Base-by-base conservation (phyloP, 2,113 vertebrate genomes). In the Zosterops borbonicus region DNA sequence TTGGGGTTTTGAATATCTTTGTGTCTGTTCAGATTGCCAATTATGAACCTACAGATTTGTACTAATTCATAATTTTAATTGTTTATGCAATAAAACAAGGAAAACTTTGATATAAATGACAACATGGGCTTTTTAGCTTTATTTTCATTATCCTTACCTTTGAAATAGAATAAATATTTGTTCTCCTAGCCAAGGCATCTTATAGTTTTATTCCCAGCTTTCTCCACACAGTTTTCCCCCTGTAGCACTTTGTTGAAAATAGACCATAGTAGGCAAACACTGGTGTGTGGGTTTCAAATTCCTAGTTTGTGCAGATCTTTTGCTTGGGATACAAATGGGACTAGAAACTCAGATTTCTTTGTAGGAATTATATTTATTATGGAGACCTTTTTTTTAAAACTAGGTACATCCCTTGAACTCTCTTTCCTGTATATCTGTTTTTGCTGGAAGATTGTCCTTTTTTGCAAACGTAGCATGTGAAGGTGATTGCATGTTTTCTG, bases 81-180 rank as follows among this genome's bases (percentile, higher is more conserved):
- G 97, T 97, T 97, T 95, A 95, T 96, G 94, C 96, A 98, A 98
- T 98, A 98, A 98, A 98, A 94, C 78, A 88, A 98, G 97, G 96
- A 98, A 95, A 94, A 90, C 88, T 96, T 97, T 97, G 49, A 94
- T 97, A 95, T 94, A 79, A 97, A 95, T 88, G 78, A 95, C 64
- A 81, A 76, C 49, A 10, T 77, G 95, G 90, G 92, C 92, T 95
- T 97, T 96, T 96, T 94, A 98, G 95, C 96, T 97, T 96, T 94
- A 90, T 97, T 94, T 94, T 90, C 14, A 7, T 91, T 89, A 77
- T 25, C 33, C 16, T 86, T 86, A 35, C 46, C 44, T 90, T 92
- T 92, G 73, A 89, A 78, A 60, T 65, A 85, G 87, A 85, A 95
- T 89, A 86, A 82, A 95, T 94, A 62, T 29, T 92, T 92, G 39